Evolutionary conservation across 2,113 vertebrate genomes (phyloP).

Genomic region (Hydrochoerus hydrochaeris): DNA sequence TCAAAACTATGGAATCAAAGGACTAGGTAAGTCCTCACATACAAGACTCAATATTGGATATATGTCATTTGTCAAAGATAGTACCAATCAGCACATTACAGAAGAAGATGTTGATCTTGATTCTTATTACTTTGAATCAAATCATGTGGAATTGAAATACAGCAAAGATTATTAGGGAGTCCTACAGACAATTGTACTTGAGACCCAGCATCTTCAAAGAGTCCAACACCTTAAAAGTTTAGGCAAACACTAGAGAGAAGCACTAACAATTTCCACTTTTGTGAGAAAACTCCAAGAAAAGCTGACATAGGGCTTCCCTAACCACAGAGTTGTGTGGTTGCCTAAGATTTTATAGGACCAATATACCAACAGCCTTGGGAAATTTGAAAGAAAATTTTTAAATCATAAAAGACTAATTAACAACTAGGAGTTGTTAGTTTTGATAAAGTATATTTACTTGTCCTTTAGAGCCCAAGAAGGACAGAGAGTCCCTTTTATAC

Average conservation of each 20-base stretch:
- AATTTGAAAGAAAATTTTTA: background rate
- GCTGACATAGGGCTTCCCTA: background rate
- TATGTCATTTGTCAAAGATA: constrained; percentile 89
- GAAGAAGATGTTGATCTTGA: constrained; percentile 98
- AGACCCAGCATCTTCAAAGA: background rate
- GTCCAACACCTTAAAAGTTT: background rate
- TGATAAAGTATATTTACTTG: background rate
- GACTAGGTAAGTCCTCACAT: constrained; percentile 85
- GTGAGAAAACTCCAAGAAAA: background rate
- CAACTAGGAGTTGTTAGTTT: background rate
- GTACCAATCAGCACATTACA: constrained; percentile 87
- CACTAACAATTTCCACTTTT: background rate
- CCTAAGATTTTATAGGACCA: background rate
- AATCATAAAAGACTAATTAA: background rate
- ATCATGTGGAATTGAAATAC: constrained; percentile 99
- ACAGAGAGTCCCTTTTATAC: background rate
- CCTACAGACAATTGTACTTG: background rate
- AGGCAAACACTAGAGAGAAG: background rate
- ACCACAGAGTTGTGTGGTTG: background rate
- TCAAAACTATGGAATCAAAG: constrained; percentile 83
- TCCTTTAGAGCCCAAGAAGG: background rate
- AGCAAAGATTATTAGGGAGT: constrained; percentile 96
- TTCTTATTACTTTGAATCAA: constrained; percentile 99
- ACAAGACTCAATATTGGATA: constrained; percentile 84
- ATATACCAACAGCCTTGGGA: background rate